Conservation (phyloP, 2,113 vertebrate genomes). For the Hystrix brachyura region DNA sequence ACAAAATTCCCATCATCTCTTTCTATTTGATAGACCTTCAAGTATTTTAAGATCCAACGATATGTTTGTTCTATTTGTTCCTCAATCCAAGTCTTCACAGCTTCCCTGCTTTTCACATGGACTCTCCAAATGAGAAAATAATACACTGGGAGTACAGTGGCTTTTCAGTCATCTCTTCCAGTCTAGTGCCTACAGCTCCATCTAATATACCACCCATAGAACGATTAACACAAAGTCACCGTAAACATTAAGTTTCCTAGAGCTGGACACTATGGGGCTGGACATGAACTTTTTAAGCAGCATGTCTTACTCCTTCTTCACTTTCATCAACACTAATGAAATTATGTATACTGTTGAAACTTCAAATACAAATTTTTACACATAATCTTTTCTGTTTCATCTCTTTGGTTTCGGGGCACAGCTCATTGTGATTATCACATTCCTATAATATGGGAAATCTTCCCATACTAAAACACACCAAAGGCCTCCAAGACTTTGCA, state of each 20-base stretch:
- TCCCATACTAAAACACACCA: neutral
- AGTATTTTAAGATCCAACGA: neutral
- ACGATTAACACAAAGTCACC: neutral
- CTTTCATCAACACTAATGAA: neutral
- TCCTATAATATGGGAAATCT: neutral
- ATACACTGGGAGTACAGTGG: neutral
- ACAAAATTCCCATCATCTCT: neutral
- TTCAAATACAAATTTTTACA: neutral
- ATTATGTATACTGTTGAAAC: neutral
- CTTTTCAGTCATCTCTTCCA: conserved; percentile 33
- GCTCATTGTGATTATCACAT: neutral
- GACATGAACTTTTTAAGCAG: neutral
- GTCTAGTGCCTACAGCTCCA: neutral
- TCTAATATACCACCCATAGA: neutral
- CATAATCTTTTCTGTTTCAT: neutral
- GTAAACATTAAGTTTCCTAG: neutral
- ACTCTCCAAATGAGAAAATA: neutral
- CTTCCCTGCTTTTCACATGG: neutral
- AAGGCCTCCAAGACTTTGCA: neutral
- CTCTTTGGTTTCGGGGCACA: neutral
- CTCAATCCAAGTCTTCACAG: neutral
- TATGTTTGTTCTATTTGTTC: neutral
- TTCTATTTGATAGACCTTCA: conserved; percentile 1
- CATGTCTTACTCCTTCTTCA: neutral
- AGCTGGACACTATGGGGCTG: neutral